A percentile compares a stretch with the other conserved stretches of the same genome.
Evolutionary conservation across 2,113 vertebrate species (phyloP).

Genomic region (Hystrix brachyura): DNA sequence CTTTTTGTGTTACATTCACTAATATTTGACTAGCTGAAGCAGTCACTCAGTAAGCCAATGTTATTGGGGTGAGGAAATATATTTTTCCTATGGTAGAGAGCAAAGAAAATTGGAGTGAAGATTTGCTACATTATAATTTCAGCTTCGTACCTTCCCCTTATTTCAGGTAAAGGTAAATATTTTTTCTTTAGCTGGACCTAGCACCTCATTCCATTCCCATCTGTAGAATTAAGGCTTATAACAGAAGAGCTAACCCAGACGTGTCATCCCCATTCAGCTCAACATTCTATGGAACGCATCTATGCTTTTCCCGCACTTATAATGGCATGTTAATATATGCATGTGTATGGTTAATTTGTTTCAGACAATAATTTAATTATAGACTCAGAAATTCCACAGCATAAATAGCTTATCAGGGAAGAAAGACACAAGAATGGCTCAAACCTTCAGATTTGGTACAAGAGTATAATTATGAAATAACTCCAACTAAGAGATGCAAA

Average conservation of each 20-base stretch:
- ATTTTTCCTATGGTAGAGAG: background rate
- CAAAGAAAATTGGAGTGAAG: background rate
- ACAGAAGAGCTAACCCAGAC: background rate
- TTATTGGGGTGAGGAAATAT: background rate
- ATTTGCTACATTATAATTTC: background rate
- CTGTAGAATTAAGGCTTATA: background rate
- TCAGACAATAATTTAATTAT: slow-evolving; percentile 80
- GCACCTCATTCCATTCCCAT: background rate
- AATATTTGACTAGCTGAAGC: background rate
- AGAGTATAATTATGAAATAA: slow-evolving; percentile 64
- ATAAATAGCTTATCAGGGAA: slow-evolving; percentile 72
- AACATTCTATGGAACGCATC: background rate
- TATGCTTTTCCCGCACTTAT: slow-evolving; percentile 23
- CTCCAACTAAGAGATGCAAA: slow-evolving; percentile 50
- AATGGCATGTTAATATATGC: slow-evolving; percentile 72
- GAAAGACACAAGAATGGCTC: slow-evolving; percentile 39
- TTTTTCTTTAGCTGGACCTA: background rate
- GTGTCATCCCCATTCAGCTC: background rate
- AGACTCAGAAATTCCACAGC: slow-evolving; percentile 55
- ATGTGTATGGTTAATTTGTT: slow-evolving; percentile 56
- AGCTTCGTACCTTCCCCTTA: background rate
- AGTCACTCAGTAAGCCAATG: background rate
- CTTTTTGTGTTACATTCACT: background rate
- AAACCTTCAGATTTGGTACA: slow-evolving; percentile 22
- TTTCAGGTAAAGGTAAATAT: background rate